Conservation (phyloP, 2,113 vertebrate genomes). For the Ursus arctos region DNA sequence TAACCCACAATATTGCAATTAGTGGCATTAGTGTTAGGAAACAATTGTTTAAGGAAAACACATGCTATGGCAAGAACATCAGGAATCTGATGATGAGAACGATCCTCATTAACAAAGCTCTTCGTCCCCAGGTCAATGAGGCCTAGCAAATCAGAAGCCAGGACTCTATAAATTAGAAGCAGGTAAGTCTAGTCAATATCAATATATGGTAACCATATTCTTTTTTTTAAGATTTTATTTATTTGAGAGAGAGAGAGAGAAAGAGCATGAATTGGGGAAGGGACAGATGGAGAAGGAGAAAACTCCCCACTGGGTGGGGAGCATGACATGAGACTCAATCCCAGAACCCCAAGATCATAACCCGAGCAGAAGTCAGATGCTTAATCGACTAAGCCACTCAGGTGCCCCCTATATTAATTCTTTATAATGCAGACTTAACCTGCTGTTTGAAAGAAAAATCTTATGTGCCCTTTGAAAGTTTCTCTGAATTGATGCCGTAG, state of each 20-base stretch:
- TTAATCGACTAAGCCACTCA: too few species aligned
- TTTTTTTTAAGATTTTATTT: too few species aligned
- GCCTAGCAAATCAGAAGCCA: not conserved
- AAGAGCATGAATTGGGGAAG: too few species aligned
- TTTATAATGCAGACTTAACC: slow-evolving; percentile 29
- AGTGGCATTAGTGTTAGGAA: not conserved
- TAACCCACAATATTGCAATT: slow-evolving; percentile 42
- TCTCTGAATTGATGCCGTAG: not conserved
- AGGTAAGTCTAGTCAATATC: not conserved
- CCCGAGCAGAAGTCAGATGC: too few species aligned
- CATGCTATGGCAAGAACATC: not conserved
- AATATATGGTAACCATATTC: not conserved
- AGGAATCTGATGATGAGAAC: not conserved
- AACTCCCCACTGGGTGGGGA: too few species aligned
- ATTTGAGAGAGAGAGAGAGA: too few species aligned
- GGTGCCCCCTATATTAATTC: not conserved
- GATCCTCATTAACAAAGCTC: not conserved
- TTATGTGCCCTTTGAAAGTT: not conserved
- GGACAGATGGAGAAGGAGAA: too few species aligned
- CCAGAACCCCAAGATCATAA: too few species aligned
- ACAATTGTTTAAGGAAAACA: not conserved
- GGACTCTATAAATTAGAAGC: not conserved
- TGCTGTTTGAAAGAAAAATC: not conserved
- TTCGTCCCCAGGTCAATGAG: not conserved
- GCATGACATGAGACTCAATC: too few species aligned